Evolutionary conservation across 1,140 invertebrate genomes (phyloP).

Genomic region (Drosophila kikkawai): DNA sequence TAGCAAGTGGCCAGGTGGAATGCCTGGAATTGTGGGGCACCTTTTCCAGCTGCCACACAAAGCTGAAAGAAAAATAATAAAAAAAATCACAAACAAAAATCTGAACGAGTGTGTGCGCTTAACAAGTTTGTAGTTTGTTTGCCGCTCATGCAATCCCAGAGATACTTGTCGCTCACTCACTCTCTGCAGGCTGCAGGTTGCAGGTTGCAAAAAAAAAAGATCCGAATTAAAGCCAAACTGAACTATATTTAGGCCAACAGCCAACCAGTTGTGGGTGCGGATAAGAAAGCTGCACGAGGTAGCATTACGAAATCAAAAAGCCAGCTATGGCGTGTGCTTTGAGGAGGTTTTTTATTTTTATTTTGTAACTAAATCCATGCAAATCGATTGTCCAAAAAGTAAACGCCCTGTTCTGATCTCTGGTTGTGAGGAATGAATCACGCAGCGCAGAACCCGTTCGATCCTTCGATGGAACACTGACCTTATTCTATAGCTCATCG

Average conservation of each 20-base stretch:
- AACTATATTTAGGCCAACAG: conserved; percentile 56
- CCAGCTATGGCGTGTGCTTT: conserved; percentile 7
- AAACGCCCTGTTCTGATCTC: conserved; percentile 30
- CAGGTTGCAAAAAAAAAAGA: conserved; percentile 7
- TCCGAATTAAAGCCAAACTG: conserved; percentile 13
- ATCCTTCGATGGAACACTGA: conserved; percentile 59
- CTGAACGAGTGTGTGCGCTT: conserved; percentile 43
- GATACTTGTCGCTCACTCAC: conserved; percentile 55
- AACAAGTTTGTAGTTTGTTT: conserved; percentile 53
- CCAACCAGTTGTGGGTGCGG: conserved; percentile 58
- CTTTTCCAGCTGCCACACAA: conserved; percentile 14
- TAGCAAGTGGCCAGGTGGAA: conserved; percentile 48
- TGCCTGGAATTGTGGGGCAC: conserved; percentile 24
- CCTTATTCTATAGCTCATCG: conserved; percentile 66
- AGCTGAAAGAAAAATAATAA: not conserved
- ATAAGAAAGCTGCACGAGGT: conserved; percentile 38
- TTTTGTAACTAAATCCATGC: not conserved
- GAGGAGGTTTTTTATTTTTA: not conserved
- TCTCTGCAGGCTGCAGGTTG: conserved; percentile 47
- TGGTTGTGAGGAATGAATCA: conserved; percentile 32
- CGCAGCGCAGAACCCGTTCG: conserved; percentile 1
- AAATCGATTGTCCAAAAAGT: conserved; percentile 21
- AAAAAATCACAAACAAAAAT: conserved; percentile 24
- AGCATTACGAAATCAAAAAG: conserved; percentile 40
- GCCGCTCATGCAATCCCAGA: conserved; percentile 53